phyloP scores from a whole-genome alignment of 2,888 invertebrate genomes.

The Erebia aethiops region DNA sequence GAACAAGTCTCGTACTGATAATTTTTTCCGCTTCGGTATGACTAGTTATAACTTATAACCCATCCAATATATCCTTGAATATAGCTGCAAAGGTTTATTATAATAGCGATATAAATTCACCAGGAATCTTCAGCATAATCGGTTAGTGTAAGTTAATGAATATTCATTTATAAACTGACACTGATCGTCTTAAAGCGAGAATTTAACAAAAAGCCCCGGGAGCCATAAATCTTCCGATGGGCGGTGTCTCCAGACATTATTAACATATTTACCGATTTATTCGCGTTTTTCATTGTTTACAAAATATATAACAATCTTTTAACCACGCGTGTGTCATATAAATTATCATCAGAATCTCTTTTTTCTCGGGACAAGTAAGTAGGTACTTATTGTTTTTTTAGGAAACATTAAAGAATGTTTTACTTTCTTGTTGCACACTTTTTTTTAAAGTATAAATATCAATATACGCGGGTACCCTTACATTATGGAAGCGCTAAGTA shows the following conservation, averaged over 20 bases:
- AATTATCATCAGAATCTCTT: neutral
- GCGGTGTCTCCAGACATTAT: slow-evolving; percentile 38
- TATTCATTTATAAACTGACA: slow-evolving; percentile 67
- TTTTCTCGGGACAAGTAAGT: neutral
- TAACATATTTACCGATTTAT: slow-evolving; percentile 17
- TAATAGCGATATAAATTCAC: neutral
- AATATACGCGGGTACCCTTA: neutral
- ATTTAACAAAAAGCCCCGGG: slow-evolving; percentile 61
- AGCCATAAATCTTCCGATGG: slow-evolving; percentile 59
- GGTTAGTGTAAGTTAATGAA: slow-evolving; percentile 56
- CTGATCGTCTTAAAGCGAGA: slow-evolving; percentile 67
- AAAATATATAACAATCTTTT: slow-evolving; percentile 6
- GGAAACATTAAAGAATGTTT: too few relatives aligned
- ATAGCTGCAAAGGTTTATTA: neutral
- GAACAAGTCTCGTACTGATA: too few relatives aligned
- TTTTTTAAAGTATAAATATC: too few relatives aligned
- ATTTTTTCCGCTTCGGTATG: too few relatives aligned
- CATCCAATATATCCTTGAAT: neutral
- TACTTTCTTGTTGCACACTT: too few relatives aligned
- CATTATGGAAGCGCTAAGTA: neutral
- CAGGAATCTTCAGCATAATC: slow-evolving; percentile 6
- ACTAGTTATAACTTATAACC: too few relatives aligned
- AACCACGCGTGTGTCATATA: neutral
- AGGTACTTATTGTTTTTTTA: neutral
- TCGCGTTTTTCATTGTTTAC: slow-evolving; percentile 6